Conservation (phyloP, 2,888 invertebrate species). For the Plebejus melissa region DNA sequence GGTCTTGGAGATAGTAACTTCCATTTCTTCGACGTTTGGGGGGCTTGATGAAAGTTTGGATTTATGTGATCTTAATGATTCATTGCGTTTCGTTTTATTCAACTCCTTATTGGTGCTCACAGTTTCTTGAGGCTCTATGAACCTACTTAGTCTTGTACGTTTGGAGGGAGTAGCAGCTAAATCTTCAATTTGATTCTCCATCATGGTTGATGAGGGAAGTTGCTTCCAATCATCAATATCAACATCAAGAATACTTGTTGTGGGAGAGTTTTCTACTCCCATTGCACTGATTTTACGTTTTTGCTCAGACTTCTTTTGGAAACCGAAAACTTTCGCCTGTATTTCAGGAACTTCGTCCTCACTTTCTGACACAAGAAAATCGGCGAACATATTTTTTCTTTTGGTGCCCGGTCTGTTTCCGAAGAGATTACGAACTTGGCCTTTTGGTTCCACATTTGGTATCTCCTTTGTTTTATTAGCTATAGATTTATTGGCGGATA, state of each 20-base stretch:
- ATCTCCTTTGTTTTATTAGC: constrained; percentile 52
- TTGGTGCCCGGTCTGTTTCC: constrained; percentile 50
- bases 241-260: constrained; percentile 56
- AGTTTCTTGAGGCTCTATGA: constrained; percentile 47
- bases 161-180: constrained; percentile 49
- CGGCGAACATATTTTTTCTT: constrained; percentile 61
- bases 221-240: constrained; percentile 66
- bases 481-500: constrained; percentile 53
- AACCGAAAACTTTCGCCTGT: constrained; percentile 55
- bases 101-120: constrained; percentile 33
- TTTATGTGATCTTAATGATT: constrained; percentile 7
- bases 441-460: constrained; percentile 42
- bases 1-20: constrained; percentile 41
- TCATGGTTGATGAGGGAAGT: constrained; percentile 70
- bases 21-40: constrained; percentile 38
- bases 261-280: constrained; percentile 45
- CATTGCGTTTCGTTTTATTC: constrained; percentile 29
- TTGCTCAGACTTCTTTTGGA: constrained; percentile 46
- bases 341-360: constrained; percentile 64
- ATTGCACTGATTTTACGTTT: constrained; percentile 39
- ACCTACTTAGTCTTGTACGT: constrained; percentile 47
- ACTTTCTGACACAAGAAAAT: constrained; percentile 62
- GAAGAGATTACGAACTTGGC: constrained; percentile 54
- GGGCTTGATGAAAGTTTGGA: constrained; percentile 30
- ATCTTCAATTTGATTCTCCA: constrained; percentile 52